A percentile compares a stretch with the other conserved stretches of the same genome.
These are phyloP conservation scores for Agrypnus murinus DNA, from an alignment of 2,888 invertebrate genomes.

Conservation along the genomic window DNA sequence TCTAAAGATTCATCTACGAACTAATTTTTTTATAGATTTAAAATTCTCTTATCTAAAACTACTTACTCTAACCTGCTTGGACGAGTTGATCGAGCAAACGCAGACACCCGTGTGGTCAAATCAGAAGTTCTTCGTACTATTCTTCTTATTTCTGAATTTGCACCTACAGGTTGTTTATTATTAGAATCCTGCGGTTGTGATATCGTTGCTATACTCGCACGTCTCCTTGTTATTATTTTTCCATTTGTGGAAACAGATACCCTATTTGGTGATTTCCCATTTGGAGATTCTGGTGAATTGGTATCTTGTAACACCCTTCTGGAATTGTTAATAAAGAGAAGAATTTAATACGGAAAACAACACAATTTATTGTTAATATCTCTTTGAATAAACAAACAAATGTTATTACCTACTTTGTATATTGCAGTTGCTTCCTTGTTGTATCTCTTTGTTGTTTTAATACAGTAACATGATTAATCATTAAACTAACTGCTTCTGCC, in stretches of 20 bases:
- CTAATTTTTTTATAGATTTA: too few species aligned
- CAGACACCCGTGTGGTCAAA: constrained; percentile 62
- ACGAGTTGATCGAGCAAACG: constrained; percentile 66
- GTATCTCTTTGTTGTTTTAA: constrained; percentile 74
- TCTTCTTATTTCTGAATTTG: constrained; percentile 56
- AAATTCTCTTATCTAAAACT: too few species aligned
- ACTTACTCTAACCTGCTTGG: constrained; percentile 70
- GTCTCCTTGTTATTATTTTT: constrained; percentile 68
- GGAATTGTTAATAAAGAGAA: constrained; percentile 48
- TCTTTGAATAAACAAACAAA: too few species aligned
- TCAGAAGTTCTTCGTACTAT: constrained; percentile 66
- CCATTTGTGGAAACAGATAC: constrained; percentile 17
- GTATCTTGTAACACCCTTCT: constrained; percentile 67
- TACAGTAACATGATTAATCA: constrained; percentile 76
- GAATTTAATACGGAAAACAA: too few species aligned
- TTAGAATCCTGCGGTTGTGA: constrained; percentile 68
- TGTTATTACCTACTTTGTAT: constrained; percentile 72
- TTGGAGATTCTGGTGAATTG: constrained; percentile 57
- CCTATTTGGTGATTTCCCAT: constrained; percentile 48
- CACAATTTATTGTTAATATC: too few species aligned
- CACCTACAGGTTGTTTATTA: constrained; percentile 25
- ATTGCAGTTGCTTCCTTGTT: constrained; percentile 74
- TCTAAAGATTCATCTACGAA: too few species aligned
- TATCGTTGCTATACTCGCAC: constrained; percentile 75
- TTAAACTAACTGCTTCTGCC: constrained; percentile 74